These are phyloP conservation scores for Epirrhoe alternata DNA, from an alignment of 2,888 invertebrate species.

Conservation along the genomic window DNA sequence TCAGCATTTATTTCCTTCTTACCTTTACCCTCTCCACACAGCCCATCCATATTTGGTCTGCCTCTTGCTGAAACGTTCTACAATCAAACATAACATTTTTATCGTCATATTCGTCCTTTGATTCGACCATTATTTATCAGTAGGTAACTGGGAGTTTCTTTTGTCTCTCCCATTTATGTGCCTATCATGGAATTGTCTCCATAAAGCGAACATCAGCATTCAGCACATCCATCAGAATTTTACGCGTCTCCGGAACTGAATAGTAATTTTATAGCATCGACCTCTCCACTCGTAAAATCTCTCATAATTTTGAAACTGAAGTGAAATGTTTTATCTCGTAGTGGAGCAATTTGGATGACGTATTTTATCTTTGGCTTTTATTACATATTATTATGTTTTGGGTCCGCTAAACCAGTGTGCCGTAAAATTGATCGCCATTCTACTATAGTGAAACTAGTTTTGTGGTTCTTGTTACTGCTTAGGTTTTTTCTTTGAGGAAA, in stretches of 20 bases:
- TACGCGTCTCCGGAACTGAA: conserved; percentile 39
- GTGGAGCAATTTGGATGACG: conserved; percentile 25
- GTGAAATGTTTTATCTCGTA: conserved; percentile 46
- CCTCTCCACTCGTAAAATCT: conserved; percentile 42
- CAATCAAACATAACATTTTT: too few species aligned
- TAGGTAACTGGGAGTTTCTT: not conserved
- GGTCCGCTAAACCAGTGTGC: conserved; percentile 5
- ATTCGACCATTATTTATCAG: too few species aligned
- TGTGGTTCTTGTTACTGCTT: not conserved
- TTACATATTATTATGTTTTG: conserved; percentile 16
- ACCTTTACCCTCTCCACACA: too few species aligned
- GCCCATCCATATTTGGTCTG: too few species aligned
- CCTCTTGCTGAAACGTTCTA: too few species aligned
- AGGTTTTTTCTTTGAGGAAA: too few species aligned
- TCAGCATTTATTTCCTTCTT: too few species aligned
- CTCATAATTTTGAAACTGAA: conserved; percentile 40
- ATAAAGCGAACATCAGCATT: conserved; percentile 26
- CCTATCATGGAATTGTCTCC: conserved; percentile 27
- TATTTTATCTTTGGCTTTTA: conserved; percentile 17
- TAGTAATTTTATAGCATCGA: conserved; percentile 44
- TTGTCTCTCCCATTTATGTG: conserved; percentile 37
- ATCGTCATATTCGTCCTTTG: too few species aligned
- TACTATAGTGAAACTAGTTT: not conserved
- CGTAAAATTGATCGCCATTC: conserved; percentile 13
- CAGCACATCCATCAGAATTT: conserved; percentile 38